Evolutionary conservation across 37 sponge, comb jelly and placozoan genomes (phyloP), one percentile per base, ranked within the genome.

Genomic region (Crambe crambe): DNA sequence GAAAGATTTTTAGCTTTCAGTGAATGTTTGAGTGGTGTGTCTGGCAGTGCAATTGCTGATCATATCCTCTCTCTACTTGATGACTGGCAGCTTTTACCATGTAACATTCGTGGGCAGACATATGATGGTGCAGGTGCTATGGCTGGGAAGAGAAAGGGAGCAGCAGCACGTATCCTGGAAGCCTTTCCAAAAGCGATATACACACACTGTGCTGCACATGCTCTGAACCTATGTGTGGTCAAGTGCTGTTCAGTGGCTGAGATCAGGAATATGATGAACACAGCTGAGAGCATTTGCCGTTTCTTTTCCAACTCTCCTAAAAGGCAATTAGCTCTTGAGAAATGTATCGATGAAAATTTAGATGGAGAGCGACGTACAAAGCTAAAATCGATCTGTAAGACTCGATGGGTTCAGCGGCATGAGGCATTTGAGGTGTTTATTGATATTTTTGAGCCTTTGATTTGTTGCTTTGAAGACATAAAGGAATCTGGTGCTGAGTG

Each of bases 51-150:
- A 10, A 75, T 88, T 76, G 89, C 89, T 38, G 72, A 76, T 36
- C 35, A 51, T 35, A 83, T 83, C 26, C 65, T 69, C 2, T 2
- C 39, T n/a, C 23, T 38, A 21, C 73, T 81, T 56, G 44, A 32
- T 72, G 38, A 17, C 40, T 81, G 82, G 82, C 73, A 81, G 62
- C 82, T 81, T 29, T 15, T 20, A 25, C 41, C 63, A 32, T 26
- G 31, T 2, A 36, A 56, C 37, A 40, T 81, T 37, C 61, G 72
- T 3, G 82, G 82, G 37, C 76, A 83, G 59, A 58, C 76, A 31
- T 83, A 83, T 64, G 84, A 83, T 75, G 84, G 84, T 26, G 84
- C n/a, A n/a, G n/a, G n/a, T n/a, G n/a, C n/a, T n/a, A n/a, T n/a
- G n/a, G n/a, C n/a, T n/a, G n/a, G n/a, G 76, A 37, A 63, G 57